Evolutionary conservation across 2,888 invertebrate species (phyloP).

Genomic region (Scaptomyza tumidula): DNA sequence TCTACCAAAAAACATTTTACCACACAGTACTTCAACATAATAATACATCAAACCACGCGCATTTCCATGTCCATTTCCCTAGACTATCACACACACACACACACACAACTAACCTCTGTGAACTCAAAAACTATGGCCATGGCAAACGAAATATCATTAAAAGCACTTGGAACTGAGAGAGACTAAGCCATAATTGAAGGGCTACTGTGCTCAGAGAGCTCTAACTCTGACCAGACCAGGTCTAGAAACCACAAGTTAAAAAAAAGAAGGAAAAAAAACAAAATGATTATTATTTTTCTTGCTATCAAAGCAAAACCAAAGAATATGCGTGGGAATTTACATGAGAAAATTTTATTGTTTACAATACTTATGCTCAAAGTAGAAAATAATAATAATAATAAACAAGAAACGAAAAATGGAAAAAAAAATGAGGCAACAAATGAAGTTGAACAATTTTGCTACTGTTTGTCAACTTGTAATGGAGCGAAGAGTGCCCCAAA

Average conservation of each 20-base stretch:
- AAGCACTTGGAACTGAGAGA: slow-evolving; percentile 20
- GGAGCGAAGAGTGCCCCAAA: slow-evolving; percentile 47
- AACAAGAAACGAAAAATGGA: slow-evolving; percentile 20
- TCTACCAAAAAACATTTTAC: slow-evolving; percentile 18
- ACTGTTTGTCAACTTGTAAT: slow-evolving; percentile 57
- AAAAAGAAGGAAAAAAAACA: neutral
- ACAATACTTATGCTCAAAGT: slow-evolving; percentile 45
- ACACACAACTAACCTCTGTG: slow-evolving; percentile 37
- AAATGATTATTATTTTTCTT: slow-evolving; percentile 58
- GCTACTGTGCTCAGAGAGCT: slow-evolving; percentile 40
- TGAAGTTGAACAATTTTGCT: slow-evolving; percentile 73
- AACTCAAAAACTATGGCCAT: slow-evolving; percentile 29
- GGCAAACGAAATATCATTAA: slow-evolving; percentile 38
- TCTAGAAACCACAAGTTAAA: slow-evolving; percentile 35
- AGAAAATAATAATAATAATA: slow-evolving; percentile 51
- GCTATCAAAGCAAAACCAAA: slow-evolving; percentile 36
- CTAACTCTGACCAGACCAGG: slow-evolving; percentile 25
- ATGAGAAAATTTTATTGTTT: slow-evolving; percentile 58
- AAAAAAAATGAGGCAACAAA: slow-evolving; percentile 57
- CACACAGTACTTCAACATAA: slow-evolving; percentile 46
- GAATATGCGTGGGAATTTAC: slow-evolving; percentile 75
- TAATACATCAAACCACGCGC: slow-evolving; percentile 40
- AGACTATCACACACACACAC: slow-evolving; percentile 2
- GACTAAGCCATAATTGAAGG: slow-evolving; percentile 29
- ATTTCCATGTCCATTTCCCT: slow-evolving; percentile 13